phyloP scores from a whole-genome alignment of 2,797 vertebrate species.

The Melanotaenia maccullochi region DNA sequence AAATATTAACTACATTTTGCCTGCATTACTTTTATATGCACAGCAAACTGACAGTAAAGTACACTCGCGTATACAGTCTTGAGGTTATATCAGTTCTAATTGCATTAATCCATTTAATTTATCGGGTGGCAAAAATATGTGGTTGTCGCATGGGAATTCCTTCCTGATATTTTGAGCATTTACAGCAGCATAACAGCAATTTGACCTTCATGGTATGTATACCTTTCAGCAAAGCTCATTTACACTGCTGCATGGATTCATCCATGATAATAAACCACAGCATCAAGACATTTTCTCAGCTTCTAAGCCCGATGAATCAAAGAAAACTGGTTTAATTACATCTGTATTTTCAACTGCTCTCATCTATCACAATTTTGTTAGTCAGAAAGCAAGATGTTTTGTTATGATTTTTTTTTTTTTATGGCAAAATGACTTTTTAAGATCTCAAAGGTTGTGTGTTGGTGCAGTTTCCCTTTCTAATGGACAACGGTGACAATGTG shows the following conservation, averaged over 20 bases:
- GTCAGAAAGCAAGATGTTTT: neutral
- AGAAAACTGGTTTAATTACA: neutral
- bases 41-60: too few species aligned
- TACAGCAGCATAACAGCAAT: neutral
- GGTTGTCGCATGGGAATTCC: neutral
- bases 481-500: neutral
- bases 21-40: too few species aligned
- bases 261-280: neutral
- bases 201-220: neutral
- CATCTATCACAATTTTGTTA: neutral
- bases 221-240: neutral
- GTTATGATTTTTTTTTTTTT: neutral
- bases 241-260: neutral
- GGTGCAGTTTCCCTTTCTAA: neutral
- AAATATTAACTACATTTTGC: neutral
- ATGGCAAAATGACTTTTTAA: neutral
- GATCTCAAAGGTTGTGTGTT: neutral
- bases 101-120: neutral
- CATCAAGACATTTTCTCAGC: neutral
- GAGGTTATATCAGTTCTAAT: neutral
- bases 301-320: neutral
- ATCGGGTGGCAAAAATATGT: neutral
- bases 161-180: neutral
- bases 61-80: neutral
- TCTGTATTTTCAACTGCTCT: neutral